Evolutionary conservation across 2,888 invertebrate species (phyloP).

Genomic region (Athalia circularis): DNA sequence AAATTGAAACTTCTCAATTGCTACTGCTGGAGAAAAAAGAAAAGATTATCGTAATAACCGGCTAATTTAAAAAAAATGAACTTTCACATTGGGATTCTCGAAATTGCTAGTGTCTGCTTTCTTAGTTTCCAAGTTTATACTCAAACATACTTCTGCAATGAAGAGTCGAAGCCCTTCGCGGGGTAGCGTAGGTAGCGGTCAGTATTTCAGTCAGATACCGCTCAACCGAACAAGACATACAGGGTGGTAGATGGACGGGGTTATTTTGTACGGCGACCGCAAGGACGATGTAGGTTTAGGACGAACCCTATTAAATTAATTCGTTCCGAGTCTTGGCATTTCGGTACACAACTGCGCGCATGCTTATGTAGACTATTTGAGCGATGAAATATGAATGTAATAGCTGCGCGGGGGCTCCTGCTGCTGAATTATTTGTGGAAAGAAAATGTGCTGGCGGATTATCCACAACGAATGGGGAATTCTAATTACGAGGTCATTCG

Average conservation of each 20-base stretch:
- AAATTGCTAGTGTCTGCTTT: too few relatives aligned
- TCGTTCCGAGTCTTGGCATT: neutral
- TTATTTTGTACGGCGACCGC: neutral
- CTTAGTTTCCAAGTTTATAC: too few relatives aligned
- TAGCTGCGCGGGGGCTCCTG: neutral
- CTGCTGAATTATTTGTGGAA: neutral
- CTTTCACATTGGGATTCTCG: too few relatives aligned
- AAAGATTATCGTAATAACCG: too few relatives aligned
- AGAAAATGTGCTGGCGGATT: neutral
- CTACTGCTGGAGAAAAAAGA: too few relatives aligned
- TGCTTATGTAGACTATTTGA: neutral
- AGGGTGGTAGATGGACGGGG: neutral
- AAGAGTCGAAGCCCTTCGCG: neutral
- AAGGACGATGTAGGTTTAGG: conserved; percentile 22
- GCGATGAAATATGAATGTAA: neutral
- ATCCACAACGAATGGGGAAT: neutral
- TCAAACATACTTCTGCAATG: too few relatives aligned
- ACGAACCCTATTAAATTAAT: conserved; percentile 10
- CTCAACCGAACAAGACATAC: neutral
- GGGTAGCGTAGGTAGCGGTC: neutral
- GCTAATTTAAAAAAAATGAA: too few relatives aligned
- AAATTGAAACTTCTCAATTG: too few relatives aligned
- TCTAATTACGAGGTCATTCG: neutral
- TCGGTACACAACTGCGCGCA: neutral
- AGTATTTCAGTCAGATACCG: neutral